Evolutionary conservation across 2,797 vertebrate genomes (phyloP).

Genomic region (Sebastes variabilis): DNA sequence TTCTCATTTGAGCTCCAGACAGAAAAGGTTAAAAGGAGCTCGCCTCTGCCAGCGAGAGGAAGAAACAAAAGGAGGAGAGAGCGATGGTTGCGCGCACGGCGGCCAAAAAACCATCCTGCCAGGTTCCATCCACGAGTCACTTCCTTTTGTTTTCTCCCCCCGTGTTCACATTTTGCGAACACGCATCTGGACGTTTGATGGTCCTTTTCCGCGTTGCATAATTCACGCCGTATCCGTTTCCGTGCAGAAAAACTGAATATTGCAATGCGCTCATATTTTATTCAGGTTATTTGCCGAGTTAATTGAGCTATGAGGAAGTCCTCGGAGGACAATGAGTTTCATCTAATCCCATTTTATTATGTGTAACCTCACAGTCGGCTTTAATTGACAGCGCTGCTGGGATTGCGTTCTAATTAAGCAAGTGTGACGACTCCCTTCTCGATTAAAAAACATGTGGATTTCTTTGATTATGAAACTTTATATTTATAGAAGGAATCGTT

Average conservation of each 20-base stretch:
- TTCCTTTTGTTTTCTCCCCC: not conserved
- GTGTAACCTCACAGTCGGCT: slow-evolving; percentile 52
- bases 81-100: not conserved
- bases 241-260: slow-evolving; percentile 48
- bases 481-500: not conserved
- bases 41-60: slow-evolving; percentile 8
- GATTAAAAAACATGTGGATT: not conserved
- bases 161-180: slow-evolving; percentile 1
- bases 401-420: slow-evolving; percentile 50
- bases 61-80: slow-evolving; percentile 15
- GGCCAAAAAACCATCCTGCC: slow-evolving; percentile 7
- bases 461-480: slow-evolving; percentile 6
- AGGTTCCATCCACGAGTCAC: not conserved
- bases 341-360: slow-evolving; percentile 65
- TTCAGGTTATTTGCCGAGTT: slow-evolving; percentile 69
- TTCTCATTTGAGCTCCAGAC: slow-evolving; percentile 64
- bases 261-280: slow-evolving; percentile 48
- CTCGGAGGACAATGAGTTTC: slow-evolving; percentile 62
- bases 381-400: slow-evolving; percentile 56
- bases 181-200: not conserved
- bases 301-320: slow-evolving; percentile 59
- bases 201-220: slow-evolving; percentile 20
- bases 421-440: slow-evolving; percentile 13
- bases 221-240: slow-evolving; percentile 47
- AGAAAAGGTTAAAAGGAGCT: slow-evolving; percentile 65